These are phyloP conservation scores for Cololabis saira DNA, from an alignment of 2,113 vertebrate genomes.

Conservation along the genomic window DNA sequence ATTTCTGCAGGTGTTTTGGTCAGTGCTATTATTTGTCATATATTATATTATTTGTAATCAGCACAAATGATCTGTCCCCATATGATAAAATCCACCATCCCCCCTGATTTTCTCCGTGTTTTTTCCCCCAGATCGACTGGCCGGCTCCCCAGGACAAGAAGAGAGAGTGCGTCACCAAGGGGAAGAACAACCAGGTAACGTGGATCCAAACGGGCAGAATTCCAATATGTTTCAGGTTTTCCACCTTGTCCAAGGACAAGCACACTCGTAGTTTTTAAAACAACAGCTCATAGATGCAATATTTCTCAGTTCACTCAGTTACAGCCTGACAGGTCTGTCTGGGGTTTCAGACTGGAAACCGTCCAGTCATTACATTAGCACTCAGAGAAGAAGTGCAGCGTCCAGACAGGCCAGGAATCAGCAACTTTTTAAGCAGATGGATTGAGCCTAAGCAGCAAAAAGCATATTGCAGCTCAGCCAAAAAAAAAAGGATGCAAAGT, in stretches of 20 bases:
- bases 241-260: slow-evolving; percentile 9
- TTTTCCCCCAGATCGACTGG: slow-evolving; percentile 80
- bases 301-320: slow-evolving; percentile 44
- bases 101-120: slow-evolving; percentile 33
- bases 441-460: slow-evolving; percentile 18
- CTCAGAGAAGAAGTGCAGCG: slow-evolving; percentile 35
- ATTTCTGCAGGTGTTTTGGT: no score
- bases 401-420: slow-evolving; percentile 31
- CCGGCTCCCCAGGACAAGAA: slow-evolving; percentile 82
- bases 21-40: no score
- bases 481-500: neutral
- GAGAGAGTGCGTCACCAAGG: slow-evolving; percentile 79
- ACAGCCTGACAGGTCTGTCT: slow-evolving; percentile 40
- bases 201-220: slow-evolving; percentile 6
- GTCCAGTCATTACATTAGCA: slow-evolving; percentile 69
- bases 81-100: no score
- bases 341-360: slow-evolving; percentile 52
- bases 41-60: no score
- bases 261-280: neutral
- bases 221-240: neutral
- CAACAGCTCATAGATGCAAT: slow-evolving; percentile 16
- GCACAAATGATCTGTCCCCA: no score
- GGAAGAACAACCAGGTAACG: slow-evolving; percentile 85
- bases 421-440: slow-evolving; percentile 41
- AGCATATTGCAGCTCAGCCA: neutral